A percentile compares a stretch with the other conserved stretches of the same genome.
These are phyloP conservation scores for Pentamera pediparva DNA, from an alignment of 53 echinoderm and acorn worm species.

Conservation along the genomic window DNA sequence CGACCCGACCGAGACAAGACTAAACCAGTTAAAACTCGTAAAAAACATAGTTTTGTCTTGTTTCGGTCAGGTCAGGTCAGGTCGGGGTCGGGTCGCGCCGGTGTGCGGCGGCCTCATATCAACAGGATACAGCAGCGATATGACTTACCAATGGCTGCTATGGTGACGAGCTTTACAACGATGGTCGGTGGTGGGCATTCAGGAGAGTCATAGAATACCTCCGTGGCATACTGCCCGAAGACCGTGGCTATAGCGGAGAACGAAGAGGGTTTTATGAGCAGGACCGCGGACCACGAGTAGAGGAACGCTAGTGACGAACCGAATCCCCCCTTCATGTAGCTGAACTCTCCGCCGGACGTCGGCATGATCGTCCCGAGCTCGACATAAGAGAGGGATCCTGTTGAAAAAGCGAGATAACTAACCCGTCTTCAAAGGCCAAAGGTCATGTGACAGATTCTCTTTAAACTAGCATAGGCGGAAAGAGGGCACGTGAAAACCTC, in stretches of 20 bases:
- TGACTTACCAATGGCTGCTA: background rate
- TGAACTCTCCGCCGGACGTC: conserved; percentile 79
- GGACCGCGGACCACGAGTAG: conserved; percentile 60
- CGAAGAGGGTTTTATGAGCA: conserved; percentile 3
- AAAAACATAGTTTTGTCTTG: no score
- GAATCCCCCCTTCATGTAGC: conserved; percentile 63
- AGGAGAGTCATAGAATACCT: conserved; percentile 9
- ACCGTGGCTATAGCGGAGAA: background rate
- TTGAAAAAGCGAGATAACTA: background rate
- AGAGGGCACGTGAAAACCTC: no score
- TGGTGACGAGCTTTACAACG: background rate
- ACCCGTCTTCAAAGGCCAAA: no score
- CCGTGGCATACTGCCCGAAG: conserved; percentile 14
- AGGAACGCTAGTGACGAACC: conserved; percentile 65
- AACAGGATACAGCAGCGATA: no score
- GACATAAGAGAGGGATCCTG: conserved; percentile 75
- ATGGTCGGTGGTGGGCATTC: conserved; percentile 18
- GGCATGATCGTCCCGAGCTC: conserved; percentile 83
- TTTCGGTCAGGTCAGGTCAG: no score
- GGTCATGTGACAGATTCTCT: no score
- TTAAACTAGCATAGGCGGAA: no score
- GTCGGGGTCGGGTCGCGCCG: no score
- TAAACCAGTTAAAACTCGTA: no score
- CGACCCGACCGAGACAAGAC: no score
- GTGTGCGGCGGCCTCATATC: no score